Evolutionary conservation across 2,113 vertebrate species (phyloP), one percentile per base, ranked within the genome.

Genomic region (Burhinus oedicnemus): DNA sequence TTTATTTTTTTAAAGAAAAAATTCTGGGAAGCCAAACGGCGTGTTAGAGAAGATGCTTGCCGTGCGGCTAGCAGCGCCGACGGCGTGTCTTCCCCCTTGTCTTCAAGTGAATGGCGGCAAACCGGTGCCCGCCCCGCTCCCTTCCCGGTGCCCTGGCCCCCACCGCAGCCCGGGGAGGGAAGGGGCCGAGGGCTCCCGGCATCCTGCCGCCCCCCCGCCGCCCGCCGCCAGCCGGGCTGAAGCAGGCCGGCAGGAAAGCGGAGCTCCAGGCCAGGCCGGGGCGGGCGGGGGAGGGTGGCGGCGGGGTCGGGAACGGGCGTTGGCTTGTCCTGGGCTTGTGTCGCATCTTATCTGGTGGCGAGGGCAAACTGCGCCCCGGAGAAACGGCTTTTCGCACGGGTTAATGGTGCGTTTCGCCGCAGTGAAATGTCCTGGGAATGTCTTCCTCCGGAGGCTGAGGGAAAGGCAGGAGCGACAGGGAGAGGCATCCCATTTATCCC

Each of bases 61-160:
- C 14, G 2, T 5, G 76, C 6, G 40, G 60, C 20, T 3, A 7
- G 49, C 75, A 6, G 58, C 5, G 11, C 62, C 10, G 23, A 1
- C 7, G 20, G 36, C 34, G 14, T 4, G 17, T 7, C 26, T 12
- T 42, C 20, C 44, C 20, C 3, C 3, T 16, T 17, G 1, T 3
- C 72, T 6, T 9, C 30, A 2, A 2, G 13, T 4, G 21, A 0
- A 0, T 0, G 7, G 23, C 3, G 38, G 19, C 4, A 1, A 44
- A 8, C 1, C 3, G 2, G 1, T 4, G 71, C 2, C 58, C 1
- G 5, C 62, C 30, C 52, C 22, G 49, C 49, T 51, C 49, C 49
- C 49, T 25, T 25, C 49, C 49, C 40, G 5, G 0, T 3, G 52
- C 64, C 36, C 58, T 4, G 11, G 7, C 29, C 27, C 20, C 4